Evolutionary conservation across 1,140 invertebrate species (phyloP), one percentile per base, ranked within the genome.

Genomic region (Melitaea cinxia): DNA sequence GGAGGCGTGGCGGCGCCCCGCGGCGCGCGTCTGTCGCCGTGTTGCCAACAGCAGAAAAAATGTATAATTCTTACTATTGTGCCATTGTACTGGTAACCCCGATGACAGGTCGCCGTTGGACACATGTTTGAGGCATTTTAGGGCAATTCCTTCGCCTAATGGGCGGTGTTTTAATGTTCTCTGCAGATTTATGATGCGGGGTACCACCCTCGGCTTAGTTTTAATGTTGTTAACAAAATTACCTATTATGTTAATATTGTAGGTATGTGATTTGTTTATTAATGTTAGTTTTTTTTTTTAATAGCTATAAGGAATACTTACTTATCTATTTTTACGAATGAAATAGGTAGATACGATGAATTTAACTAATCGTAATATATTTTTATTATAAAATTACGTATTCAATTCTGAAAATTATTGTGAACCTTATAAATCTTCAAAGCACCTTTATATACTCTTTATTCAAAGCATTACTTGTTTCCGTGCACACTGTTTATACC

Each of bases 91-190:
- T 80, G 72, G 80, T 76, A 89, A 80, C 85, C 83, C 82, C 77
- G 86, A 86, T 89, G 86, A 89, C 85, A 89, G 86, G 79, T 89
- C 86, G 82, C 82, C 37, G 74, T 83, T 77, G 82, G 82, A 88
- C 85, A 89, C 84, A 88, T 88, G 85, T 89, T 89, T 82, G 73
- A 80, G 80, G 86, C 85, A 84, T 88, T 88, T 86, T 85, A 63
- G 83, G 83, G 83, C 86, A 86, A 88, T 89, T 86, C 80, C 82
- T 83, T 75, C 68, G 74, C 66, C 49, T 88, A 88, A 88, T 89
- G 77, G 84, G 78, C 71, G 81, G 83, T 82, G 80, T 88, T 87
- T 82, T 89, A 89, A 89, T 87, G 83, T 85, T 72, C 68, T 71
- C 50, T 73, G 59, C 73, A 73, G 81, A 86, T 89, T 89, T 87